phyloP scores from a whole-genome alignment of 1,140 invertebrate genomes.

The Sitobion miscanthi region DNA sequence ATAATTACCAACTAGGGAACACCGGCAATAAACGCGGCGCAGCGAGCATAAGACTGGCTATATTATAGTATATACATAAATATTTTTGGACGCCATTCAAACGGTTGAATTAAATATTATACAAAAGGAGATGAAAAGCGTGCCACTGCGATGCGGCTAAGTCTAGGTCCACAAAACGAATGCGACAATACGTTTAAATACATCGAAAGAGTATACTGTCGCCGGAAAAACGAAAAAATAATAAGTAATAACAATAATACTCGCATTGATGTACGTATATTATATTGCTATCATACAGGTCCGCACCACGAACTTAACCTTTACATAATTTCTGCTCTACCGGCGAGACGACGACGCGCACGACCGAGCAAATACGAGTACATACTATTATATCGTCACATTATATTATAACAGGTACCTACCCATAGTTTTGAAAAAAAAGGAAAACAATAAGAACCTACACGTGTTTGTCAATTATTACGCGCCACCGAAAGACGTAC shows the following conservation, averaged over 20 bases:
- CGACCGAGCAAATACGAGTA: not conserved
- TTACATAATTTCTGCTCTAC: not conserved
- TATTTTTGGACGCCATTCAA: constrained; percentile 20
- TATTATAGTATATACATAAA: not conserved
- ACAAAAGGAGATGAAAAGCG: not conserved
- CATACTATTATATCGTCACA: not conserved
- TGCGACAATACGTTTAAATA: not conserved
- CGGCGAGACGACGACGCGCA: not conserved
- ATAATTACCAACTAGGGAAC: constrained; percentile 3
- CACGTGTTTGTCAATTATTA: not conserved
- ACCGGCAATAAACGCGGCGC: not conserved
- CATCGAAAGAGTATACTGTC: too few relatives aligned
- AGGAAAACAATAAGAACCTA: not conserved
- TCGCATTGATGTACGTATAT: not conserved
- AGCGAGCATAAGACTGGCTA: not conserved
- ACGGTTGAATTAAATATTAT: not conserved
- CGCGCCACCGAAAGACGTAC: not conserved
- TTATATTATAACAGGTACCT: not conserved
- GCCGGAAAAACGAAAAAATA: not conserved
- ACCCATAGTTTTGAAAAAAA: not conserved
- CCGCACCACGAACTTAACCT: not conserved
- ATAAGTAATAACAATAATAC: not conserved
- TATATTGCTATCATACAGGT: not conserved
- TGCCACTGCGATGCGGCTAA: not conserved
- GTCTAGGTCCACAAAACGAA: not conserved